Conservation (phyloP, 30 jellyfish, hydroid and myxozoan species). For the Chironex yamaguchii region DNA sequence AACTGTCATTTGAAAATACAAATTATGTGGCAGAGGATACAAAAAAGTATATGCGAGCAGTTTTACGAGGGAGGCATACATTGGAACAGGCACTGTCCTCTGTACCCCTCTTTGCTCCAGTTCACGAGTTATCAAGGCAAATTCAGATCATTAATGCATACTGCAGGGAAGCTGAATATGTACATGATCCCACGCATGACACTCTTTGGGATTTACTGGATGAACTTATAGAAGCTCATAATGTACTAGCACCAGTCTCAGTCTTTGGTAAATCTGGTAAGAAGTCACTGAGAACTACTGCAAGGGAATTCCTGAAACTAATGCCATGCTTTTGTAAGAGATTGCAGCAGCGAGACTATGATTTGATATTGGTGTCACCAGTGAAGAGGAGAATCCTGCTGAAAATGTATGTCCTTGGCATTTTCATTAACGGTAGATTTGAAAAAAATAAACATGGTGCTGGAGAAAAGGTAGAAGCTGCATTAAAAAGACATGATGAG, state of each 20-base stretch:
- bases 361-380: constrained; percentile 78
- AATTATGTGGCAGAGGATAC: constrained; percentile 88
- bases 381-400: constrained; percentile 78
- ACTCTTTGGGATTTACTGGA: constrained; percentile 95
- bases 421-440: constrained; percentile 76
- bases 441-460: constrained; percentile 67
- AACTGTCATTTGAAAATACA: constrained; percentile 80
- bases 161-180: constrained; percentile 93
- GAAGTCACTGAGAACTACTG: constrained; percentile 79
- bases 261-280: constrained; percentile 93
- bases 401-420: constrained; percentile 90
- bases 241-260: constrained; percentile 82
- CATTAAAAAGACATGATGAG: constrained; percentile 72
- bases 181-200: constrained; percentile 93
- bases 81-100: constrained; percentile 82
- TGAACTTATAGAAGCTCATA: constrained; percentile 94
- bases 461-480: constrained; percentile 65
- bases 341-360: constrained; percentile 90
- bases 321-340: constrained; percentile 90
- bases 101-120: constrained; percentile 90
- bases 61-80: constrained; percentile 86
- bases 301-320: constrained; percentile 80
- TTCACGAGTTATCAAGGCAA: constrained; percentile 91
- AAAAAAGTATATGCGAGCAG: constrained; percentile 85
- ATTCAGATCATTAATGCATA: constrained; percentile 89